Evolutionary conservation across 2,888 invertebrate genomes (phyloP), one percentile per base, ranked within the genome.

Genomic region (Sinhomidia bicolor): DNA sequence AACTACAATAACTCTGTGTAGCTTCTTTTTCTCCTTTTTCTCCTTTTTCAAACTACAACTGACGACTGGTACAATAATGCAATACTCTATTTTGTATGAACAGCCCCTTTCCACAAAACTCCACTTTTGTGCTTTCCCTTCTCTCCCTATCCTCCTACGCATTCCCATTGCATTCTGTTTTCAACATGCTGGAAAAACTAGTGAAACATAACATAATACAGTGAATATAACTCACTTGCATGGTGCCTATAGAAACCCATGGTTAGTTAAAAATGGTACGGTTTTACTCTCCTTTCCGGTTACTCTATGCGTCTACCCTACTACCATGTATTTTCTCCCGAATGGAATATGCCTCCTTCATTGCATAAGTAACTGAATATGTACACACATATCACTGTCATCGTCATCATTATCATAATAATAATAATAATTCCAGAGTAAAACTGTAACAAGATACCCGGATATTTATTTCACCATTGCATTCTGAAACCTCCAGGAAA

Each of bases 221-320:
- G n/a, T n/a, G n/a, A n/a, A n/a, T n/a, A n/a, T n/a, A n/a, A n/a
- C n/a, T n/a, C n/a, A n/a, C n/a, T n/a, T n/a, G n/a, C n/a, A n/a
- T n/a, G n/a, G n/a, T n/a, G n/a, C n/a, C n/a, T n/a, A n/a, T n/a
- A n/a, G n/a, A n/a, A n/a, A n/a, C n/a, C n/a, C n/a, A n/a, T n/a
- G n/a, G n/a, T n/a, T n/a, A n/a, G n/a, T n/a, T n/a, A 68, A 68
- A 71, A 71, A 71, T 44, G 41, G 71, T 71, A 44, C 71, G n/a
- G 6, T 36, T 68, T 36, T 36, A 20, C 36, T 36, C 17, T 36
- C 68, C 7, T 71, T 71, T 71, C 71, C 44, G 36, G 71, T 14
- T 4, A 44, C 17, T 71, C 71, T 57, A 36, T 78, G 78, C 54
- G 14, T 78, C 47, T 76, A 54, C 17, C 26, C 10, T 29, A 26